Conservation (phyloP, 2,888 invertebrate genomes). For the Sinopyrophorus schimmeli region DNA sequence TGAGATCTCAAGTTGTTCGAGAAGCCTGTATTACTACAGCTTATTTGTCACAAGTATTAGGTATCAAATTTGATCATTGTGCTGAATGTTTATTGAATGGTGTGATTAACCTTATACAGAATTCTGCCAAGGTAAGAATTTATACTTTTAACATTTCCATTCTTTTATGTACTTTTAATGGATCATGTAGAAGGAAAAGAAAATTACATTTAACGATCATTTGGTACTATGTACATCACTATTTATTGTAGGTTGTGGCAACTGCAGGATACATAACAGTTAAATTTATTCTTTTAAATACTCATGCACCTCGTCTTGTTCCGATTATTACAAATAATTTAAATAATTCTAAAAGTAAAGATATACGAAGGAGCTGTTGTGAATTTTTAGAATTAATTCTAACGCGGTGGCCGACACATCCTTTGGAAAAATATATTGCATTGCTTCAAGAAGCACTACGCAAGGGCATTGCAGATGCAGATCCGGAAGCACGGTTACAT, state of each 20-base stretch:
- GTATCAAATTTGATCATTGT: conserved; percentile 82
- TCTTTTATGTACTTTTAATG: conserved; percentile 1
- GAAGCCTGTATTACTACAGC: conserved; percentile 96
- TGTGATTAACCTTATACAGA: conserved; percentile 89
- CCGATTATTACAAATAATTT: conserved; percentile 78
- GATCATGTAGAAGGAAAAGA: no score
- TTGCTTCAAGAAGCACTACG: conserved; percentile 81
- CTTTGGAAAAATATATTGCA: conserved; percentile 79
- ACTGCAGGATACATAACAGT: conserved; percentile 85
- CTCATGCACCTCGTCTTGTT: conserved; percentile 77
- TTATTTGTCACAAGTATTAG: conserved; percentile 83
- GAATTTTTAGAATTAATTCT: conserved; percentile 84
- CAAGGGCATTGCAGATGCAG: conserved; percentile 90
- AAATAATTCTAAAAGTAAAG: conserved; percentile 85
- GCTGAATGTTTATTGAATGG: conserved; percentile 80
- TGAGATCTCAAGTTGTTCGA: conserved; percentile 89
- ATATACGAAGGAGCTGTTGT: conserved; percentile 78
- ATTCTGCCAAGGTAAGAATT: conserved; percentile 83
- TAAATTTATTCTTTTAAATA: conserved; percentile 84
- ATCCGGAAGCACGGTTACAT: conserved; percentile 81
- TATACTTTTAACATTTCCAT: conserved; percentile 12
- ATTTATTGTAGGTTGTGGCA: conserved; percentile 72
- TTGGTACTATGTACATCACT: conserved; percentile 2
- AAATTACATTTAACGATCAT: no score
- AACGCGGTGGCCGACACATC: conserved; percentile 83